Base-by-base conservation (phyloP, 2,113 vertebrate genomes). In the Alosa alosa region DNA sequence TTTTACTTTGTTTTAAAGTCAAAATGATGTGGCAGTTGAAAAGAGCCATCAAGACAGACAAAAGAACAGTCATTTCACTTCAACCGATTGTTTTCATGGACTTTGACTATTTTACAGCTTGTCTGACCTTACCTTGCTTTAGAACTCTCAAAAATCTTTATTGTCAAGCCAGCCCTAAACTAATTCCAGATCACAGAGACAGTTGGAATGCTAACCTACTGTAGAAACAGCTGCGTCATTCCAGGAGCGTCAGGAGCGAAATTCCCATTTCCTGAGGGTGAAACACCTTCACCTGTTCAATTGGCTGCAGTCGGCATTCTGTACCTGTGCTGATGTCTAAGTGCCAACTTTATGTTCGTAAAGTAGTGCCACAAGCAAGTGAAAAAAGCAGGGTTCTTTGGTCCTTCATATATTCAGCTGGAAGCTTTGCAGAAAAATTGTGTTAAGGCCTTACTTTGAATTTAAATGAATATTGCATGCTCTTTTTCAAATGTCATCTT, bases 401-500 rank as follows among this genome's bases (percentile, higher is more conserved):
- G 89, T 90, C 87, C 87, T 91, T 92, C 88, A 86, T 83, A 78
- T 78, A 85, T 89, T 92, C 84, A 86, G 86, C 88, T 84, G 85
- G 86, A 86, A 86, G 82, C 89, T 87, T 64, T 81, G 86, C 64
- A 86, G 85, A 88, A 82, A 89, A 90, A 92, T 90, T 81, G 89
- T 88, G 88, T 92, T 88, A 88, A 85, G 83, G 83, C 88, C 75
- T 49, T 88, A 89, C 88, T 94, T 90, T 91, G 93, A 92, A 93
- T 93, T 92, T 93, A 93, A 91, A 95, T 94, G 93, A 92, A 90
- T 81, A 90, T 92, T 86, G 88, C 87, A 91, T 92, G 92, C 89
- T 91, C 88, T 93, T 90, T 93, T 94, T 94, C 90, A 95, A 94
- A 94, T 94, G 93, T 91, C 91, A 94, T 89, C 91, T 88, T 90